Conservation (phyloP, 1,140 invertebrate genomes). For the Drosophila watanabei region DNA sequence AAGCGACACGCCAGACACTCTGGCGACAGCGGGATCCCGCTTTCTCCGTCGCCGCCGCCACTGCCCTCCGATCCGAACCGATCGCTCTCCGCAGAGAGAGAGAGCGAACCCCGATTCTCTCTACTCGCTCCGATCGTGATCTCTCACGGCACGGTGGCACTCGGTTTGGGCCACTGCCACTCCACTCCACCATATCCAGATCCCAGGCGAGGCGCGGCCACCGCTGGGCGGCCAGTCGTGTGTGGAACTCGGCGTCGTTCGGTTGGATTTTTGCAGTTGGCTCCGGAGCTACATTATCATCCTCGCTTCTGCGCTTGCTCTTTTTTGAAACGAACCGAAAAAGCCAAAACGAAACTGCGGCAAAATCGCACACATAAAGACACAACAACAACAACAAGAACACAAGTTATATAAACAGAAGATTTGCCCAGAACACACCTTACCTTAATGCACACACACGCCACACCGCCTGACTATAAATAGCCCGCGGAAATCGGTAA, state of each 20-base stretch:
- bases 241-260: conserved; percentile 74
- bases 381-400: conserved; percentile 7
- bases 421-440: conserved; percentile 37
- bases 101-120: conserved; percentile 2
- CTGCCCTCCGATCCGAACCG: conserved; percentile 3
- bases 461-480: conserved; percentile 63
- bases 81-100: conserved; percentile 6
- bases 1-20: conserved; percentile 80
- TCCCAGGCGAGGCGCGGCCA: conserved; percentile 7
- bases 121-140: conserved; percentile 20
- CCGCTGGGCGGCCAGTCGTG: conserved; percentile 63
- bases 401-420: conserved; percentile 70
- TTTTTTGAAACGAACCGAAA: conserved; percentile 33
- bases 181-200: conserved; percentile 34
- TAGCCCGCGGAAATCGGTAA: conserved; percentile 71
- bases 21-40: conserved; percentile 64
- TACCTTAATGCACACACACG: conserved; percentile 46
- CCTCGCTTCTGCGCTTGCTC: conserved; percentile 22
- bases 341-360: conserved; percentile 16
- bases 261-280: conserved; percentile 58
- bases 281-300: conserved; percentile 19
- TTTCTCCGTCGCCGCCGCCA: conserved; percentile 17
- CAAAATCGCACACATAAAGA: conserved; percentile 47
- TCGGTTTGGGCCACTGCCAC: conserved; percentile 57
- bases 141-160: conserved; percentile 38